Evolutionary conservation across 2,888 invertebrate genomes (phyloP).

Genomic region (Stramonita haemastoma): DNA sequence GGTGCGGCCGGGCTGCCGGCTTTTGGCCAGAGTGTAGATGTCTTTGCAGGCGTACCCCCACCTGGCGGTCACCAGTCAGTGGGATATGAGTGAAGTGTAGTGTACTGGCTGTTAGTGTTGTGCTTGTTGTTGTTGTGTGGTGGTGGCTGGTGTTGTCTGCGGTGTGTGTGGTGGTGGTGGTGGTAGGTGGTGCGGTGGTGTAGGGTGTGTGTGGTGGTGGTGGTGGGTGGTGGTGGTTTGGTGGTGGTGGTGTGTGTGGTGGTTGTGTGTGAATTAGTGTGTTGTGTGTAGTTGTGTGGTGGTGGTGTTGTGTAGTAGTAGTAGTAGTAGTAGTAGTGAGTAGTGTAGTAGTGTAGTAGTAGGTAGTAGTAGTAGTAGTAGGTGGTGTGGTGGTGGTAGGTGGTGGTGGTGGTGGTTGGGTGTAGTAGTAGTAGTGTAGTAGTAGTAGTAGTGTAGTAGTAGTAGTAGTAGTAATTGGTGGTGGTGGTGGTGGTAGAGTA

Average conservation of each 20-base stretch:
- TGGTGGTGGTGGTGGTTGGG: not conserved
- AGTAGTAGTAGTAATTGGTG: not conserved
- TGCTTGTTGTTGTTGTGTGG: not conserved
- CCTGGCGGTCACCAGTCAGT: not conserved
- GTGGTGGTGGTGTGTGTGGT: not conserved
- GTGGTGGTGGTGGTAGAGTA: no score
- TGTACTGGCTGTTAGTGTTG: not conserved
- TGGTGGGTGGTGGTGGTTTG: not conserved
- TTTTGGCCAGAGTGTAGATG: not conserved
- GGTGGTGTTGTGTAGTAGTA: not conserved
- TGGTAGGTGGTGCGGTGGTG: not conserved
- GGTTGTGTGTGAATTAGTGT: not conserved
- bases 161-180: not conserved
- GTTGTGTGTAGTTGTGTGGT: not conserved
- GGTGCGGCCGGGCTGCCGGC: not conserved
- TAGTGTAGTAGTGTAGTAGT: not conserved
- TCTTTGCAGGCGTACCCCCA: not conserved
- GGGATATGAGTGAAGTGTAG: not conserved
- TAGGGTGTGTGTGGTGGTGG: not conserved
- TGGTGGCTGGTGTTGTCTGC: not conserved
- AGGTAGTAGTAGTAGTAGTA: constrained; percentile 1
- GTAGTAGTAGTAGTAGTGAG: not conserved
- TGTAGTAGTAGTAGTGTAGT: not conserved
- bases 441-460: not conserved
- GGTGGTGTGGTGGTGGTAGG: not conserved